Percentiles rank a stretch among this genome's conserved stretches.
These are phyloP conservation scores for Tamandua tetradactyla DNA, from an alignment of 2,797 vertebrate genomes.

Conservation along the genomic window DNA sequence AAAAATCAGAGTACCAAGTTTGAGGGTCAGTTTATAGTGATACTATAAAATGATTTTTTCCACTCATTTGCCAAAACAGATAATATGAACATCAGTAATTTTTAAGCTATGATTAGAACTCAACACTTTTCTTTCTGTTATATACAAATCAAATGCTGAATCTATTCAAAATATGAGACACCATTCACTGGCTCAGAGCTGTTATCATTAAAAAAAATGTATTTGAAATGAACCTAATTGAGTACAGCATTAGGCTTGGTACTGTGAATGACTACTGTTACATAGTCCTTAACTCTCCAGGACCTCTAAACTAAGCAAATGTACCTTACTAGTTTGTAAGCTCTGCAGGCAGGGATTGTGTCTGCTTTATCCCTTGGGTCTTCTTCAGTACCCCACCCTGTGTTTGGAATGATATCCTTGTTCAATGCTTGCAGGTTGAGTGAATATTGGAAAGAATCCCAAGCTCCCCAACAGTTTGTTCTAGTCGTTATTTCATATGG, in stretches of 20 bases:
- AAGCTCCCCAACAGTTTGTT: background rate
- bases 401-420: background rate
- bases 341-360: background rate
- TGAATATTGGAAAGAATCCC: background rate
- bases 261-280: background rate
- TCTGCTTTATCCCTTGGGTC: background rate
- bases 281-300: background rate
- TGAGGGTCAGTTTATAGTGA: background rate
- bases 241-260: background rate
- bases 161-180: background rate
- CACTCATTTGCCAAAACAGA: background rate
- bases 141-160: background rate
- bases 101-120: background rate
- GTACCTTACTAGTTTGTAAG: background rate
- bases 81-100: background rate
- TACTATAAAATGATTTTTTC: background rate
- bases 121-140: background rate
- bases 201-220: background rate
- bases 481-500: background rate
- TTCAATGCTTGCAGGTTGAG: background rate
- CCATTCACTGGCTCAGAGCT: background rate
- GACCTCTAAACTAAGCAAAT: background rate
- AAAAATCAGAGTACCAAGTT: background rate
- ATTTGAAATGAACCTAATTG: background rate
- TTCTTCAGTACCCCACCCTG: fast-evolving